Base-by-base conservation (phyloP, 2,888 invertebrate species). In the Hirtodrosophila confusa region DNA sequence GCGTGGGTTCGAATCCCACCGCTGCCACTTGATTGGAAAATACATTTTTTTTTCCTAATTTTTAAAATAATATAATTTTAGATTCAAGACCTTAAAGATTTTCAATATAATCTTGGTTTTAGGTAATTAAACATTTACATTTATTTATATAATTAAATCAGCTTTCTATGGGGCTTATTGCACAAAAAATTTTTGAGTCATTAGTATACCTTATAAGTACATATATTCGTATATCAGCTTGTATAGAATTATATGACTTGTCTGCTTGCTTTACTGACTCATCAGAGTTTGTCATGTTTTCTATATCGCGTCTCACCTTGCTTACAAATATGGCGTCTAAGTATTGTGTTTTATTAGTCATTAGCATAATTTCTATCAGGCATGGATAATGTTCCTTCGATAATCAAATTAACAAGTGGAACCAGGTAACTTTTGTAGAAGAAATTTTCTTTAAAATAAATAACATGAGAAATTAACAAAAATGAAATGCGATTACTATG, bases 1-100 rank as follows among this genome's bases (percentile, higher is more conserved):
- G 90, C 90, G 90, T 91, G 90, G 91, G 90, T 91, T 91, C 90
- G 90, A 91, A 91, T 90, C 90, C 91, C 91, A 91, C 89, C 90
- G 88, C 89, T 90, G 89, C 89, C 91, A 91, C 60, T 3, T 3
- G n/a, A 10, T 24, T 27, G 11, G n/a, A 6, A 31, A 27, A 27
- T 27, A 29, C 10, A 24, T 3, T 12, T 33, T 17, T 35, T 40
- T 17, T 36, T 27, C 3, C 0, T 6, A 3, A 27, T 27, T 27
- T 2, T 27, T 27, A 2, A 4, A 27, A 27, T 27, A 27, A 27
- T 27, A 27, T 27, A 6, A 27, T 2, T 27, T 1, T 27, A 4
- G 1, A 27, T 27, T 27, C 3, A 27, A 27, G 5, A 27, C 1
- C 17, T 17, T 17, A 17, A 17, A 17, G 17, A 17, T n/a, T n/a